Percentiles rank a stretch among this genome's conserved stretches.
Evolutionary conservation across 2,113 vertebrate genomes (phyloP).

Genomic region (Bos javanicus): DNA sequence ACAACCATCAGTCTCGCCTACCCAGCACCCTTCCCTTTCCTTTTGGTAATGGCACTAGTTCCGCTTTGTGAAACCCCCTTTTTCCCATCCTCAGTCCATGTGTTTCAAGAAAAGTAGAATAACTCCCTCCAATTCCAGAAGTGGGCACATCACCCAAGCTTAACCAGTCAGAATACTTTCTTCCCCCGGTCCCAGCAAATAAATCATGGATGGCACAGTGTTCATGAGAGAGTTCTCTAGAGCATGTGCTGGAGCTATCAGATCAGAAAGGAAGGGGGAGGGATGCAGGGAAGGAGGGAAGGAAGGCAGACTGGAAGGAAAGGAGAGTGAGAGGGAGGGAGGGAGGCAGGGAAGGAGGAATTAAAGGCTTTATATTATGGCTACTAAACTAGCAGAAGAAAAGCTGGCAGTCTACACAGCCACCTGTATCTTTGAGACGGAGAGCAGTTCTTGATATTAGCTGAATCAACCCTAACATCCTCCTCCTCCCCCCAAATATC

Average conservation of each 20-base stretch:
- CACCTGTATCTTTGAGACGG: background rate
- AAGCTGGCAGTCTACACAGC: background rate
- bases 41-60: background rate
- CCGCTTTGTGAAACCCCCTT: background rate
- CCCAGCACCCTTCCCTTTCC: background rate
- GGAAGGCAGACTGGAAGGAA: background rate
- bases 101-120: background rate
- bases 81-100: background rate
- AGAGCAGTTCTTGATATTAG: background rate
- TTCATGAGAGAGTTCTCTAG: background rate
- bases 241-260: background rate
- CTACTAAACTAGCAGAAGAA: background rate
- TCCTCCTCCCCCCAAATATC: background rate
- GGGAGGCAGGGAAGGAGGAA: background rate
- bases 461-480: background rate
- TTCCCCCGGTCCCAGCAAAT: background rate
- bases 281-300: background rate
- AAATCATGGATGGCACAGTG: accelerated
- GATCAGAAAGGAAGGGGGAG: background rate
- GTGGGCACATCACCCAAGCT: background rate
- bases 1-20: background rate
- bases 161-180: background rate
- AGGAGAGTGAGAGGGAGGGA: no score
- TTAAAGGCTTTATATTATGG: background rate
- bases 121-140: background rate